Evolutionary conservation across 1,140 invertebrate genomes (phyloP).

Genomic region (Varroa destructor): DNA sequence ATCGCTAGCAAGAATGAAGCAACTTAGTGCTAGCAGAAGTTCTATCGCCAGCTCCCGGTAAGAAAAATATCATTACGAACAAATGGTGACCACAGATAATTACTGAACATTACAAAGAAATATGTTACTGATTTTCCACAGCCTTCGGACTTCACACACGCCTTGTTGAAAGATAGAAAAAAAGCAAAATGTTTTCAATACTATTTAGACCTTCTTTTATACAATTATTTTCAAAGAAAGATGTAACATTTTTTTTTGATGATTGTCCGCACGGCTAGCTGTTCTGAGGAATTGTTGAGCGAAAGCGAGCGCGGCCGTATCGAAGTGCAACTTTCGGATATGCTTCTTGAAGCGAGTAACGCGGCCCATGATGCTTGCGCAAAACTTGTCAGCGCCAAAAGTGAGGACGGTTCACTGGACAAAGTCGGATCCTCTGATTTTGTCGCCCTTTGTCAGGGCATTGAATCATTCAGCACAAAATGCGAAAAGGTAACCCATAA

Average conservation of each 20-base stretch:
- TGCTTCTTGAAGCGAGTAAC: slow-evolving; percentile 65
- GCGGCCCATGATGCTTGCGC: slow-evolving; percentile 80
- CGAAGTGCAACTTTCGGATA: slow-evolving; percentile 55
- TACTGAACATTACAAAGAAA: no score
- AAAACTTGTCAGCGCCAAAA: slow-evolving; percentile 57
- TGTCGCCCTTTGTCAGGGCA: slow-evolving; percentile 57
- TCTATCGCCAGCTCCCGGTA: slow-evolving; percentile 15
- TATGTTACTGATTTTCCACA: no score
- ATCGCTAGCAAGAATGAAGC: slow-evolving; percentile 15
- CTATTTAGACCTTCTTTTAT: no score
- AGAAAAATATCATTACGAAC: neutral
- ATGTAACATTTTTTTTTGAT: no score
- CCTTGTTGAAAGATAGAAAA: no score
- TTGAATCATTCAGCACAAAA: slow-evolving; percentile 61
- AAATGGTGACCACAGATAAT: no score
- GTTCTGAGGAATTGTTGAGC: slow-evolving; percentile 45
- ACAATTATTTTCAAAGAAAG: no score
- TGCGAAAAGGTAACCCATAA: slow-evolving; percentile 51
- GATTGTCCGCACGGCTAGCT: neutral
- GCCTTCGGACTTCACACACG: no score
- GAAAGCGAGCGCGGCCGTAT: slow-evolving; percentile 55
- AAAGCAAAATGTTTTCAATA: no score
- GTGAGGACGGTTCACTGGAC: slow-evolving; percentile 47
- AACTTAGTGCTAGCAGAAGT: slow-evolving; percentile 14
- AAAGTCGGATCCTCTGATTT: slow-evolving; percentile 56